A percentile compares a stretch with the other conserved stretches of the same genome.
phyloP scores from a whole-genome alignment of 2,888 invertebrate genomes.

The Thera obeliscata region DNA sequence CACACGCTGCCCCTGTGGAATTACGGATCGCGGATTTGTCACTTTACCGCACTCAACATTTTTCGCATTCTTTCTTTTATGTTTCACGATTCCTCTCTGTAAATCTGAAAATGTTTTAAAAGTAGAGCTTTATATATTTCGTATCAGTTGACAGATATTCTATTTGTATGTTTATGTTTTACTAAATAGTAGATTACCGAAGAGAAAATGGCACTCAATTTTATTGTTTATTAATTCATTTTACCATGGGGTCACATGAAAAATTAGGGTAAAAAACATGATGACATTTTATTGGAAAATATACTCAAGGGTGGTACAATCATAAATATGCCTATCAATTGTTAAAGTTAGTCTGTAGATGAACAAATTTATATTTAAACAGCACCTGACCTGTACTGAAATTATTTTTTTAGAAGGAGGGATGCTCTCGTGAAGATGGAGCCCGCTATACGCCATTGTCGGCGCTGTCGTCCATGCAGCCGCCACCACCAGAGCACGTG shows the following conservation, averaged over 20 bases:
- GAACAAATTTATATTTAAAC: neutral
- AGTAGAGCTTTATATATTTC: neutral
- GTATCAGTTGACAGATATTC: neutral
- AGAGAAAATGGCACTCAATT: slow-evolving; percentile 36
- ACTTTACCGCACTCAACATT: slow-evolving; percentile 2
- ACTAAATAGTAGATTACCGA: slow-evolving; percentile 4
- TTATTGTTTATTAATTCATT: slow-evolving; percentile 28
- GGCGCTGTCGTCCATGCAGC: slow-evolving; percentile 94
- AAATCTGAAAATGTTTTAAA: neutral
- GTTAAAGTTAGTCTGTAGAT: no score
- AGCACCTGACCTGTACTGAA: neutral
- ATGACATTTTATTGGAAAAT: no score
- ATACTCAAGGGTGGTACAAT: no score
- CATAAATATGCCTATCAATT: no score
- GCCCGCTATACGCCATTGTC: slow-evolving; percentile 91
- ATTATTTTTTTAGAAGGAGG: slow-evolving; percentile 62
- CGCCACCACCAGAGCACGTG: slow-evolving; percentile 87
- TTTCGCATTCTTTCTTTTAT: neutral
- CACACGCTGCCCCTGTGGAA: neutral
- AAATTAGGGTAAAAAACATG: no score
- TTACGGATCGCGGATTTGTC: slow-evolving; percentile 1
- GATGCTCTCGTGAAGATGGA: slow-evolving; percentile 72
- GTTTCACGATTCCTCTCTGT: neutral
- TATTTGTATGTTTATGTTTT: neutral
- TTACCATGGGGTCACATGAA: no score